Base-by-base conservation (phyloP, 2,888 invertebrate species). In the Diaphora mendica region DNA sequence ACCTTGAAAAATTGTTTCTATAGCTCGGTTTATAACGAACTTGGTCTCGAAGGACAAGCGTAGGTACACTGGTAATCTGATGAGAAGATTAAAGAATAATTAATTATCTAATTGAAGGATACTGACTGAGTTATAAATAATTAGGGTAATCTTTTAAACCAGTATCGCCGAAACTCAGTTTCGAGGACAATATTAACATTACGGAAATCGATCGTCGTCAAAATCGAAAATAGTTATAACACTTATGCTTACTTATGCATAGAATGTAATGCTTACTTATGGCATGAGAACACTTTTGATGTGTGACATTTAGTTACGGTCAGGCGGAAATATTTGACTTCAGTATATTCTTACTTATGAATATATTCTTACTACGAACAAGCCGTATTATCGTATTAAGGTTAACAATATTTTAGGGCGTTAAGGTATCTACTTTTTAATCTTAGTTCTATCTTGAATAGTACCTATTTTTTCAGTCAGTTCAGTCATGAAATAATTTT, bases 121-220 rank as follows among this genome's bases (percentile, higher is more conserved):
- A 55, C 33, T 26, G n/a, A 17, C 59, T 35, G n/a, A 51, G n/a
- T 48, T 17, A 51, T 59, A 59, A 55, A 59, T 51, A 48, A 51
- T 69, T 69, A 51, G n/a, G 39, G 39, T 59, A 59, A 69, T 69
- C 69, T 59, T 69, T 35, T 59, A 42, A 69, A 39, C 15, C 26
- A 20, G 26, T 35, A 23, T 23, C 2, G 23, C n/a, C 9, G 0
- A 23, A 17, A n/a, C 3, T 55, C 7, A 30, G 70, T 59, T 44
- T 62, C 44, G 20, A n/a, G 20, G 26, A 30, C 44, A 51, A 51
- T 35, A n/a, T 33, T 51, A 68, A 26, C 23, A 51, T 68, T 68
- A 51, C 51, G 9, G 2, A 30, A 9, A 68, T 30, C 51, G 9
- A 68, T 68, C 68, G 48, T 67, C 33, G 68, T 51, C n/a, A 33